Percentiles rank a stretch among this genome's conserved stretches.
These are phyloP conservation scores for Ctenopoma kingsleyae DNA, from an alignment of 2,797 vertebrate genomes.

Conservation along the genomic window DNA sequence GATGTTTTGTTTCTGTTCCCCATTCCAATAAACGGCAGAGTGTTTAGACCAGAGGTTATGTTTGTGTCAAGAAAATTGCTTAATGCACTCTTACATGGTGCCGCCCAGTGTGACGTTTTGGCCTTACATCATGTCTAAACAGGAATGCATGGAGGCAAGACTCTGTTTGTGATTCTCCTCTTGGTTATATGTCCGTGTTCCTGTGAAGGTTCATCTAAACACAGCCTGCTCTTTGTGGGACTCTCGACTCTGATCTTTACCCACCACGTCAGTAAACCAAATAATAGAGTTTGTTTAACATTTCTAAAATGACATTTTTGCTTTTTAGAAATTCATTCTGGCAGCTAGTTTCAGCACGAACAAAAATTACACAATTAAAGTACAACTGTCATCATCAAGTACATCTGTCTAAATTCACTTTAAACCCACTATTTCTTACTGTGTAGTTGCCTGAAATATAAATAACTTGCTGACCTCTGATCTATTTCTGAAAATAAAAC, in stretches of 20 bases:
- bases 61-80: not conserved
- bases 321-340: not conserved
- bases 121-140: not conserved
- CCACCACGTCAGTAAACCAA: not conserved
- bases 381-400: not conserved
- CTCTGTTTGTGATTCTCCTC: not conserved
- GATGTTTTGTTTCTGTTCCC: not conserved
- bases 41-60: not conserved
- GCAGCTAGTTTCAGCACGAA: not conserved
- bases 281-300: not conserved
- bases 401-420: not conserved
- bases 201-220: not conserved
- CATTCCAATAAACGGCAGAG: not conserved
- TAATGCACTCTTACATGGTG: not conserved
- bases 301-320: not conserved
- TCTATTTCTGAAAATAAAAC: conserved; percentile 30
- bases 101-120: not conserved
- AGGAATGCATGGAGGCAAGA: not conserved
- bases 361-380: not conserved
- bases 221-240: not conserved
- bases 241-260: not conserved
- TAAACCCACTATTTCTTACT: not conserved
- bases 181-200: not conserved
- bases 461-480: conserved; percentile 13
- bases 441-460: not conserved